Conservation (phyloP, 1,140 invertebrate species). For the Scaptomyza montana region DNA sequence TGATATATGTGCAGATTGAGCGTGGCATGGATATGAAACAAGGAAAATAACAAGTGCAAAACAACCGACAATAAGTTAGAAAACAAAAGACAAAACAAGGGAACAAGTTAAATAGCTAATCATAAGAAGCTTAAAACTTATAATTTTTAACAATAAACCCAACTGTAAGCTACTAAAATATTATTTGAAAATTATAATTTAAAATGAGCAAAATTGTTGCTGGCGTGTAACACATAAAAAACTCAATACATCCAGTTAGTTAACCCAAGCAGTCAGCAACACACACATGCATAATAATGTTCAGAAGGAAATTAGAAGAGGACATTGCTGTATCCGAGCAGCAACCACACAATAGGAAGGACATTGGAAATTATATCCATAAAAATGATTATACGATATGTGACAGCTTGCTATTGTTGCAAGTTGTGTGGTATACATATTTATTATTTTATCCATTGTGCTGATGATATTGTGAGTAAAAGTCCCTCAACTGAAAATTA, state of each 20-base stretch:
- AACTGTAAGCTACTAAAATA: no score
- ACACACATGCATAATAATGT: slow-evolving; percentile 47
- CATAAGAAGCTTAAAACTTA: no score
- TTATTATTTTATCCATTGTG: slow-evolving; percentile 56
- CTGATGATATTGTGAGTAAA: slow-evolving; percentile 22
- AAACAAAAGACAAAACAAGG: background rate
- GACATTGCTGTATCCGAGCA: slow-evolving; percentile 76
- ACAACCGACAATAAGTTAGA: no score
- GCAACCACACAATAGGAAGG: slow-evolving; percentile 52
- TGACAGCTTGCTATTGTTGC: slow-evolving; percentile 34
- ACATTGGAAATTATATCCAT: slow-evolving; percentile 80
- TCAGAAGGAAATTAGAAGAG: slow-evolving; percentile 74
- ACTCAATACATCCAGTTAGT: slow-evolving; percentile 9
- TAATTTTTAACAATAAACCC: no score
- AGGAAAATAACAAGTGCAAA: background rate
- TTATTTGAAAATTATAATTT: no score
- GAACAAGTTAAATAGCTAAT: background rate
- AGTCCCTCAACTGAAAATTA: slow-evolving; percentile 24
- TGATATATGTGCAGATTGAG: slow-evolving; percentile 50
- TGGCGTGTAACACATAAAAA: background rate
- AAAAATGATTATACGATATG: slow-evolving; percentile 57
- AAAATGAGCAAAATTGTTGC: no score
- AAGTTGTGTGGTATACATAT: slow-evolving; percentile 30
- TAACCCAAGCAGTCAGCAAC: slow-evolving; percentile 21
- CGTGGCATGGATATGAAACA: slow-evolving; percentile 13